Conservation (phyloP, 2,113 vertebrate genomes). For the Micromys minutus region DNA sequence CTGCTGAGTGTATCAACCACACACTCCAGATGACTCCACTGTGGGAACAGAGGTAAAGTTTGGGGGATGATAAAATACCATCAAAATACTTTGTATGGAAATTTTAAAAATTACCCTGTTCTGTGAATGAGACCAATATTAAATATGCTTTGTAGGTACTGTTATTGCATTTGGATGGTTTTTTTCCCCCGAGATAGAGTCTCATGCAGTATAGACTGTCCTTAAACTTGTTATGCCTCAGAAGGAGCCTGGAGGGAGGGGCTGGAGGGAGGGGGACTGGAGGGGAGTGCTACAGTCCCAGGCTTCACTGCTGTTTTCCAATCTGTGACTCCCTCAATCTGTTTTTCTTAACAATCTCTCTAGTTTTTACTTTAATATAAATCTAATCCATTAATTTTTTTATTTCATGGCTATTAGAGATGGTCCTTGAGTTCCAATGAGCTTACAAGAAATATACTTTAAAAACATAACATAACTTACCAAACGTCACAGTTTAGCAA, state of each 20-base stretch:
- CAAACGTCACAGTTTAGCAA: neutral
- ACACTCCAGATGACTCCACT: neutral
- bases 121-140: neutral
- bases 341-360: neutral
- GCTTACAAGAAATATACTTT: neutral
- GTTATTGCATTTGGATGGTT: neutral
- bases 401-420: neutral
- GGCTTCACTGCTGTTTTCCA: neutral
- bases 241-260: neutral
- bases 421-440: neutral
- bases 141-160: neutral
- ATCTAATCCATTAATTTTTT: neutral
- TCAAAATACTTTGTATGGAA: neutral
- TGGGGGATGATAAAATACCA: neutral
- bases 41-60: neutral
- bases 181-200: neutral
- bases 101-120: neutral
- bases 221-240: neutral
- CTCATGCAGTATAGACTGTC: neutral
- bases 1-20: neutral
- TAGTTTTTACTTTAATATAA: neutral
- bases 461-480: neutral
- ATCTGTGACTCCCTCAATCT: neutral
- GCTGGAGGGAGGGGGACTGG: neutral
- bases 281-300: too few species aligned